These are phyloP conservation scores for Pimpla rufipes DNA, from an alignment of 2,888 invertebrate species.

Conservation along the genomic window DNA sequence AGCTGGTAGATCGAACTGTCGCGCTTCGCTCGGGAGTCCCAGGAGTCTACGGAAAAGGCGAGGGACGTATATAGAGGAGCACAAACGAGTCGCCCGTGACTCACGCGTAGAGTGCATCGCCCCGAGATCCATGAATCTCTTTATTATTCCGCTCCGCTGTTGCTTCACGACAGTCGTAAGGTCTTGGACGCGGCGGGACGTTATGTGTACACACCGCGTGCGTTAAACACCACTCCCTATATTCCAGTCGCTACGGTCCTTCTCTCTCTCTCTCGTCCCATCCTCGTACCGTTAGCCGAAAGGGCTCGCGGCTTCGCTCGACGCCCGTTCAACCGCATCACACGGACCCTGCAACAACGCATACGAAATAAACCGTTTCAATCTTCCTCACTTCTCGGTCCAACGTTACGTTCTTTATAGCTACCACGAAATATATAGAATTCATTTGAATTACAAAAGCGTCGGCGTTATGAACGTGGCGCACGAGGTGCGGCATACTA, in stretches of 20 bases:
- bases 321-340: constrained; percentile 25
- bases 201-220: not conserved
- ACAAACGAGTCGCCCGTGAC: constrained; percentile 40
- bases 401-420: constrained; percentile 18
- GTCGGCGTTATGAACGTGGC: constrained; percentile 8
- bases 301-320: constrained; percentile 49
- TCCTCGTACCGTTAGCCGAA: constrained; percentile 66
- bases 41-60: constrained; percentile 8
- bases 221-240: constrained; percentile 25
- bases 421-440: constrained; percentile 29
- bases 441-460: constrained; percentile 44
- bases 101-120: constrained; percentile 70
- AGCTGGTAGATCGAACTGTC: not conserved
- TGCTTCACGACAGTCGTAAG: constrained; percentile 64
- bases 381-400: constrained; percentile 13
- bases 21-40: not conserved
- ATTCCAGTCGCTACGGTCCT: not conserved
- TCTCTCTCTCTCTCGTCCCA: constrained; percentile 9
- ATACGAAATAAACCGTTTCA: constrained; percentile 59
- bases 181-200: constrained; percentile 44
- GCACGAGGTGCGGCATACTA: not conserved
- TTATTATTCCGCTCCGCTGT: constrained; percentile 69
- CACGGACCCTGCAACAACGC: constrained; percentile 50
- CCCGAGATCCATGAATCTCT: constrained; percentile 70
- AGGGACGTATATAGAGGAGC: constrained; percentile 42